Evolutionary conservation across 2,888 invertebrate species (phyloP).

Genomic region (Drosophila leonis): DNA sequence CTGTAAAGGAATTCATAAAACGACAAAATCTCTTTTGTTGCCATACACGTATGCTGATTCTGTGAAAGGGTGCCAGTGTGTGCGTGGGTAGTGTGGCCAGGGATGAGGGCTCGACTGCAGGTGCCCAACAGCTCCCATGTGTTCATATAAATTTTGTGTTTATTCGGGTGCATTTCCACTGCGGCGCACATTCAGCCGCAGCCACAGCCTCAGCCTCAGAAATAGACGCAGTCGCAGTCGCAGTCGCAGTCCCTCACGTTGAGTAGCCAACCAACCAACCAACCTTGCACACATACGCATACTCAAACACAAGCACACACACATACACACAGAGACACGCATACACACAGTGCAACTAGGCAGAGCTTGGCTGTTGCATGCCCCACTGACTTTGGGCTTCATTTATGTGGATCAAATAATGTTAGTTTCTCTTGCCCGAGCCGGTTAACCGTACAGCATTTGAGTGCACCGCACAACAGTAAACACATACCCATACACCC

Average conservation of each 20-base stretch:
- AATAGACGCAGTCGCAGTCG: slow-evolving; percentile 32
- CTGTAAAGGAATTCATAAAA: slow-evolving; percentile 66
- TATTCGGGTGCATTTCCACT: slow-evolving; percentile 79
- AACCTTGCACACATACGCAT: slow-evolving; percentile 44
- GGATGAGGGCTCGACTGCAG: slow-evolving; percentile 1
- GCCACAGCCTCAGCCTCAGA: slow-evolving; percentile 33
- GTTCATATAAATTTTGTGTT: slow-evolving; percentile 77
- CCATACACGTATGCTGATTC: slow-evolving; percentile 44
- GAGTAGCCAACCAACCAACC: slow-evolving; percentile 55
- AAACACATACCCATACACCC: slow-evolving; percentile 7
- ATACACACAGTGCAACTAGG: slow-evolving; percentile 25
- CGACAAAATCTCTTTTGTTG: slow-evolving; percentile 73
- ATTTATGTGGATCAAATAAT: slow-evolving; percentile 70
- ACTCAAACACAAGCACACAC: slow-evolving; percentile 19
- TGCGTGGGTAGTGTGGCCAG: background rate
- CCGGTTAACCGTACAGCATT: slow-evolving; percentile 57
- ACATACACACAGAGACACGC: slow-evolving; percentile 5
- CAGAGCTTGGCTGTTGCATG: slow-evolving; percentile 30
- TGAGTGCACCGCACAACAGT: slow-evolving; percentile 37
- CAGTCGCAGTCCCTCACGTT: slow-evolving; percentile 35
- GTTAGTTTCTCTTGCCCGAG: slow-evolving; percentile 53
- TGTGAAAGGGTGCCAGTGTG: slow-evolving; percentile 11
- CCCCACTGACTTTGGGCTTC: slow-evolving; percentile 68
- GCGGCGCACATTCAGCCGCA: slow-evolving; percentile 68
- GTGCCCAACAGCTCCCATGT: slow-evolving; percentile 43